phyloP scores from a whole-genome alignment of 2,888 invertebrate species.

The Thysanoteuthis rhombus region DNA sequence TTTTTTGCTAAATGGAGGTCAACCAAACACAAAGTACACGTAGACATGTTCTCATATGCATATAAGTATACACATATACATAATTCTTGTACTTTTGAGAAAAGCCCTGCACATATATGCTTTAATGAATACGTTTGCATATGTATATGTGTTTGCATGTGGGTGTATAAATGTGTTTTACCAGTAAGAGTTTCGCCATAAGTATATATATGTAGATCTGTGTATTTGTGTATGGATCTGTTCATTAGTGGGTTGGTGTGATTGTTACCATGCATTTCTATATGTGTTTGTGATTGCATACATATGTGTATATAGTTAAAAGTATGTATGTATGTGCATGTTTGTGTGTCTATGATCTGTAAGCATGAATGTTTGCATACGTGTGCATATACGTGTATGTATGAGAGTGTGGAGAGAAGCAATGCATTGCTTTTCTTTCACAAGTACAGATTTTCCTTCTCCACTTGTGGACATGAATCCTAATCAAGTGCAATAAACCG shows the following conservation, averaged over 20 bases:
- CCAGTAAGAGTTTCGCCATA: neutral
- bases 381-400: too few relatives aligned
- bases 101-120: too few relatives aligned
- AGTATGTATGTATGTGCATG: neutral
- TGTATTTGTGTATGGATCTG: neutral
- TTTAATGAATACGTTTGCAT: too few relatives aligned
- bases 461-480: neutral
- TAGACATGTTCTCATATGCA: too few relatives aligned
- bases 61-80: too few relatives aligned
- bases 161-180: too few relatives aligned
- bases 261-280: neutral
- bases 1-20: too few relatives aligned
- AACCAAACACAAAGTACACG: too few relatives aligned
- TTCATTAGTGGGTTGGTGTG: too few relatives aligned
- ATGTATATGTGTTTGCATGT: too few relatives aligned
- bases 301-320: neutral
- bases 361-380: neutral
- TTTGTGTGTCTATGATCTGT: neutral
- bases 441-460: neutral
- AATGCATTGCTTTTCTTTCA: neutral
- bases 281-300: neutral
- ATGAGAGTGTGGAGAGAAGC: too few relatives aligned
- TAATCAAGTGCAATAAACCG: neutral
- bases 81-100: too few relatives aligned
- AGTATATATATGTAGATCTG: neutral